Conservation (phyloP, 2,113 vertebrate genomes). For the Microtus ochrogaster region DNA sequence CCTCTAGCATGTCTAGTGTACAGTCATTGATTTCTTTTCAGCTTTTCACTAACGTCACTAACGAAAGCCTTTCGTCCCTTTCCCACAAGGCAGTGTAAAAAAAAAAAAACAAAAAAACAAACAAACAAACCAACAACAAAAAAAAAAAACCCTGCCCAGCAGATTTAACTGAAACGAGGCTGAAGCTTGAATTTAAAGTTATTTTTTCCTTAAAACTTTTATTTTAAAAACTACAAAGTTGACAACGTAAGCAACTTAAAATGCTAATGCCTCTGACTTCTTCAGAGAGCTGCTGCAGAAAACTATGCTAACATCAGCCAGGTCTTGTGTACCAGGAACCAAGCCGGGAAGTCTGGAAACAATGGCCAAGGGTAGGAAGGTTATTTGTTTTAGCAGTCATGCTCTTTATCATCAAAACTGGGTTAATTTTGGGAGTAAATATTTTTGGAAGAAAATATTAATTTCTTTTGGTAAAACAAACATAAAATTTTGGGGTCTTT, state of each 20-base stretch:
- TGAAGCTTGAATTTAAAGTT: conserved; percentile 50
- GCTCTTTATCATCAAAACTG: neutral
- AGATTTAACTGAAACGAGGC: conserved; percentile 30
- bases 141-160: conserved; percentile 5
- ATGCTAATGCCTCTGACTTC: neutral
- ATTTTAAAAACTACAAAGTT: conserved; percentile 22
- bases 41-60: neutral
- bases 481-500: neutral
- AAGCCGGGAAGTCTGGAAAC: neutral
- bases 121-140: no score
- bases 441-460: conserved; percentile 2
- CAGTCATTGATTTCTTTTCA: conserved; percentile 19
- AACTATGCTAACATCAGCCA: neutral
- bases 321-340: neutral
- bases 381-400: neutral
- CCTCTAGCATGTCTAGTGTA: conserved; percentile 47
- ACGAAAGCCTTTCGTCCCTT: conserved; percentile 26
- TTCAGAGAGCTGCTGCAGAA: neutral
- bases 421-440: neutral
- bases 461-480: neutral
- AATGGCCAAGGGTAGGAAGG: conserved; percentile 5
- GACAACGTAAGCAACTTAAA: neutral
- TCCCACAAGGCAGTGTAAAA: neutral
- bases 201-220: conserved; percentile 47
- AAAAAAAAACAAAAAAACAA: no score